Evolutionary conservation across 2,888 invertebrate species (phyloP), one percentile per base, ranked within the genome.

Genomic region (Crocallis elinguaria): DNA sequence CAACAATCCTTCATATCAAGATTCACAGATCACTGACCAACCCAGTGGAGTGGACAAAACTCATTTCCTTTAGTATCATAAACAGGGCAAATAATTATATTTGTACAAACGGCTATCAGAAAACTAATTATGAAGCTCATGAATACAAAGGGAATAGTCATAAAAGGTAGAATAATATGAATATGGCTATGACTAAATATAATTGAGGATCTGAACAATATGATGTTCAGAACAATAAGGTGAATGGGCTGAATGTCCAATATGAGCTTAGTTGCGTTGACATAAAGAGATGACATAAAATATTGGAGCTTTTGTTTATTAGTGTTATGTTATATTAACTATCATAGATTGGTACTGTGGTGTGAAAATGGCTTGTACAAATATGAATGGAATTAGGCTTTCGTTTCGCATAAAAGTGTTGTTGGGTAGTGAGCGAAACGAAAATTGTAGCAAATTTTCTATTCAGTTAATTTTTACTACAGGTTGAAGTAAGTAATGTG

Each of bases 21-120:
- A 55, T 46, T 45, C 12, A 45, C 49, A 50, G 55, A 49, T 50
- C 45, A 38, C 12, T 46, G 49, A 16, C 30, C 11, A 27, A 14
- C 5, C 16, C 49, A 55, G 3, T 50, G 41, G 41, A 46, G 33
- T 19, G 49, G 32, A 19, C 14, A 13, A 25, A 23, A 21, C 45
- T 50, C 37, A 45, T 50, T 42, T 45, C 45, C 55, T n/a, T 36
- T 36, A 21, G 38, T 42, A 39, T 42, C 41, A 44, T 43, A 44
- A 46, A 30, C 29, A 45, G 12, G 7, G 3, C 17, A 9, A 37
- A 17, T 19, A 19, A 29, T 45, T 2, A 41, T 30, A 38, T 38
- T 23, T 41, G 11, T 29, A 29, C 27, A 38, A 38, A 39, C n/a
- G 27, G 39, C 1, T 36, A 30, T 17, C 21, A 12, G 42, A 17